Percentiles rank a stretch among this genome's conserved stretches.
These are phyloP conservation scores for Notospermus geniculatus DNA, from an alignment of 1,140 invertebrate genomes.

Conservation along the genomic window DNA sequence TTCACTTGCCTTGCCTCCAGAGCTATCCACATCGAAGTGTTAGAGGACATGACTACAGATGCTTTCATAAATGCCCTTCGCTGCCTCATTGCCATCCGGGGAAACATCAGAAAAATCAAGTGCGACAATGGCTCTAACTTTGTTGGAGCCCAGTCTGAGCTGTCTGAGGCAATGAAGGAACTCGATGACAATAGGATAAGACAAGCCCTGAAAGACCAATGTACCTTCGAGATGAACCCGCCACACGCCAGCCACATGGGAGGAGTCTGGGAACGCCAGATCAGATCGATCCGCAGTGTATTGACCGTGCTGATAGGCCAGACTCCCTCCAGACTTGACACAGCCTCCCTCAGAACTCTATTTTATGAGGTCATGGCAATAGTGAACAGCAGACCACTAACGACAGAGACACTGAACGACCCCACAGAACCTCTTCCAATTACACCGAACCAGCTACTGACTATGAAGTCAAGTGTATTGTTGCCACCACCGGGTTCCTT, in stretches of 20 bases:
- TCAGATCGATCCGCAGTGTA: conserved; percentile 20
- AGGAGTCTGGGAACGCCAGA: conserved; percentile 24
- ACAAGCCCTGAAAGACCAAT: conserved; percentile 14
- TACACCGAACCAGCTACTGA: conserved; percentile 18
- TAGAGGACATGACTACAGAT: conserved; percentile 11
- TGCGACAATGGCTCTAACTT: conserved; percentile 38
- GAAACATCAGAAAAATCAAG: conserved; percentile 21
- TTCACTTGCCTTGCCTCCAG: too few species aligned
- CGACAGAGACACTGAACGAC: conserved; percentile 11
- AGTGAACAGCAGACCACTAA: conserved; percentile 16
- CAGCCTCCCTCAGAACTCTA: conserved; percentile 13
- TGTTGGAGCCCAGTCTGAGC: conserved; percentile 31
- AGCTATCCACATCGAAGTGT: conserved; percentile 20
- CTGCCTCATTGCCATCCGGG: conserved; percentile 24
- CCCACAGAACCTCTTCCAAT: conserved; percentile 6
- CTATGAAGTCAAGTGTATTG: conserved; percentile 18
- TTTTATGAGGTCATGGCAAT: conserved; percentile 12
- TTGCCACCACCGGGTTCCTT: conserved; percentile 18
- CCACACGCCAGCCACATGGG: conserved; percentile 26
- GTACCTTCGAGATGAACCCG: conserved; percentile 21
- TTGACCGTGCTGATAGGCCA: conserved; percentile 8
- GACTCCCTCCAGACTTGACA: conserved; percentile 9
- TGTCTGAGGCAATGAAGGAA: conserved; percentile 15
- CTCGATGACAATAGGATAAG: conserved; percentile 14
- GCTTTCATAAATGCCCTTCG: too few species aligned